These are phyloP conservation scores for Parus major DNA, from an alignment of 2,113 vertebrate genomes.

Conservation along the genomic window DNA sequence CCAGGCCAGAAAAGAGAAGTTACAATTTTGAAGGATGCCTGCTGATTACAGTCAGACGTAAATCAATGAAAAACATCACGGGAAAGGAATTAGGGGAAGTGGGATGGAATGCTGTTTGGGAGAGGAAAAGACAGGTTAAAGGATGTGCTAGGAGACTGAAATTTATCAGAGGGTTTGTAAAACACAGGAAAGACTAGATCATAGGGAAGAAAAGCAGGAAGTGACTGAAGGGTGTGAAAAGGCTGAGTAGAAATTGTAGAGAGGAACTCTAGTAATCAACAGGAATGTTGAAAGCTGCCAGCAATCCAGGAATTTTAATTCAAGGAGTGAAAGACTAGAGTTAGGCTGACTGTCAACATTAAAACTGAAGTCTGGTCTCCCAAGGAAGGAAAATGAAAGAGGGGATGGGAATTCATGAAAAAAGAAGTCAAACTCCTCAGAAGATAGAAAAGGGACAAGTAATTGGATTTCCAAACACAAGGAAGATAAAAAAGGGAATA, in stretches of 20 bases:
- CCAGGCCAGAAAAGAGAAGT: background rate
- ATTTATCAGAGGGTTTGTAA: background rate
- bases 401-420: too few species aligned
- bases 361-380: background rate
- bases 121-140: background rate
- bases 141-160: background rate
- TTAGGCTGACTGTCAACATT: background rate
- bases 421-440: background rate
- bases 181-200: background rate
- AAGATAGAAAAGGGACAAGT: background rate
- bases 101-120: background rate
- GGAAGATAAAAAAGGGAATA: background rate
- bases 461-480: background rate
- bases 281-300: background rate
- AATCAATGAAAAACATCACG: background rate
- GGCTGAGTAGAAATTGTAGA: background rate
- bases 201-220: background rate
- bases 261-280: background rate
- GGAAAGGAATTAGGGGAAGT: background rate
- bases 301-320: conserved; percentile 8
- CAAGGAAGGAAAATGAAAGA: background rate
- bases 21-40: background rate
- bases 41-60: background rate
- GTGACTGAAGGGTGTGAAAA: background rate
- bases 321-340: background rate